Conservation (phyloP, 2,113 vertebrate species). For the Mola mola region DNA sequence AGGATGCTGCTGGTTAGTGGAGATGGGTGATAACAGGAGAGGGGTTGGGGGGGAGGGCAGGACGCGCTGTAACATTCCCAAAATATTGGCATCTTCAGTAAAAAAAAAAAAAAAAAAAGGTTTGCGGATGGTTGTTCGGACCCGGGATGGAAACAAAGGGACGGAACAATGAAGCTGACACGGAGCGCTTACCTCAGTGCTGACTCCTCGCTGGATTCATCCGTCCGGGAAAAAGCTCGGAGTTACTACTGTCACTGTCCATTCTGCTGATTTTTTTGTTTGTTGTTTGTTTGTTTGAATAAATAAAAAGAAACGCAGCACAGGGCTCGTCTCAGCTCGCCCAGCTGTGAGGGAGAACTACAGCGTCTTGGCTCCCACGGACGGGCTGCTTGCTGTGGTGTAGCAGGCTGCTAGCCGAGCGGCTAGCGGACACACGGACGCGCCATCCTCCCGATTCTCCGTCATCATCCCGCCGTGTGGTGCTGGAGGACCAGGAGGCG, state of each 20-base stretch:
- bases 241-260: background rate
- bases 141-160: constrained; percentile 40
- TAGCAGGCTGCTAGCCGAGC: background rate
- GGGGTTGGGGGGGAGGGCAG: constrained; percentile 4
- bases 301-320: too few species aligned
- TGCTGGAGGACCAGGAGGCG: constrained; percentile 37
- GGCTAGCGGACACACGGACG: too few species aligned
- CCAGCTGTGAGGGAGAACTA: constrained; percentile 50
- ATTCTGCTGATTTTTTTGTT: background rate
- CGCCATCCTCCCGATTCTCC: constrained; percentile 19
- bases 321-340: constrained; percentile 32
- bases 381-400: too few species aligned
- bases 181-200: constrained; percentile 63
- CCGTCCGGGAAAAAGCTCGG: constrained; percentile 4
- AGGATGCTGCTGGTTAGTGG: constrained; percentile 57
- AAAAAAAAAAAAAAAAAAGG: too few species aligned
- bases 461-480: constrained; percentile 55
- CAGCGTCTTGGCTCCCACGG: constrained; percentile 9
- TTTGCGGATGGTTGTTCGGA: constrained; percentile 1
- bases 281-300: constrained; percentile 2
- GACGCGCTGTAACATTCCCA: background rate
- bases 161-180: constrained; percentile 26
- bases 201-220: constrained; percentile 55
- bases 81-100: background rate
- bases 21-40: constrained; percentile 62